Evolutionary conservation across 2,888 invertebrate species (phyloP).

Genomic region (Coelinius sp.): DNA sequence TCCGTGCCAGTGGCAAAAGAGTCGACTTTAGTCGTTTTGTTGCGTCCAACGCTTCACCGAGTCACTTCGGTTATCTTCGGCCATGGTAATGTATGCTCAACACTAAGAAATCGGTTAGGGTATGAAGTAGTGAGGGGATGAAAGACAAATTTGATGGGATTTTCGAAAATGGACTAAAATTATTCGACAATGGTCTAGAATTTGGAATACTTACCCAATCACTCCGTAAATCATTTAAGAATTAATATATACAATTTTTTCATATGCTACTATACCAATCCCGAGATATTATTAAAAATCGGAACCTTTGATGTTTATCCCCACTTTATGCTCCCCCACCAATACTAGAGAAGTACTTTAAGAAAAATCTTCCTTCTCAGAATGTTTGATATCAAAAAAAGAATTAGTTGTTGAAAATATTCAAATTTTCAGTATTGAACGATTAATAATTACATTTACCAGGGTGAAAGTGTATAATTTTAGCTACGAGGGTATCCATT

Average conservation of each 20-base stretch:
- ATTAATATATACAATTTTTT: no score
- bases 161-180: no score
- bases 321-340: no score
- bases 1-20: conserved; percentile 58
- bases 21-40: conserved; percentile 45
- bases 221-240: no score
- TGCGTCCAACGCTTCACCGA: conserved; percentile 47
- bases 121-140: no score
- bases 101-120: neutral
- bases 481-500: neutral
- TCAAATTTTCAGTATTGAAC: conserved; percentile 18
- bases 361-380: neutral
- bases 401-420: conserved; percentile 18
- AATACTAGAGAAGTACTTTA: no score
- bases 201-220: no score
- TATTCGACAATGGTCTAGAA: no score
- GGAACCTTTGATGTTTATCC: no score
- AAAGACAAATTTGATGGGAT: neutral
- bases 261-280: no score
- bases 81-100: conserved; percentile 28
- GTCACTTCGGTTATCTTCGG: conserved; percentile 44
- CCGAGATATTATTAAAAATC: no score
- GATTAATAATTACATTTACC: neutral
- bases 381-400: neutral
- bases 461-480: neutral